Evolutionary conservation across 2,797 vertebrate species (phyloP), one percentile per base, ranked within the genome.

Genomic region (Cuniculus paca): DNA sequence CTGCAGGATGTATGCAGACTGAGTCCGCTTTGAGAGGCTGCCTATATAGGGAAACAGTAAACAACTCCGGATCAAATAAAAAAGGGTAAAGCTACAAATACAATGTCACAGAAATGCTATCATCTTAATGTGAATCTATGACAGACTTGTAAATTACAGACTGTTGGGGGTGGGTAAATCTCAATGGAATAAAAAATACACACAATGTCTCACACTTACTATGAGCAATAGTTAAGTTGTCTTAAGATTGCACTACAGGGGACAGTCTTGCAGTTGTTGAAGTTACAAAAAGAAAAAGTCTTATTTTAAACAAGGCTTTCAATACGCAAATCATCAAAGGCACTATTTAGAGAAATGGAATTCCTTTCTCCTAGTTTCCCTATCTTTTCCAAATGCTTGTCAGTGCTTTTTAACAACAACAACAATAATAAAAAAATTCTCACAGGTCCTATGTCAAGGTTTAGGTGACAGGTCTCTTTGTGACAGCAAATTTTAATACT

Each of bases 401-500:
- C 88, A 96, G 78, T 90, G 56, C 24, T 97, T 97, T 85, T 87
- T 93, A 93, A 42, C 48, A 84, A 74, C 60, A 91, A 75, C 39
- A 74, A 42, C 36, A 86, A 74, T 48, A 91, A 72, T 5, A 28
- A 94, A 58, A 68, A 75, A 94, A 96, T 95, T 98, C 91, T 61
- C 94, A 60, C 1, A 97, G 63, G 82, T 93, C 74, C 77, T 92
- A 75, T 91, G 54, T 96, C 84, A 95, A 88, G 50, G 93, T 93
- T 86, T 93, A 97, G 94, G 91, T 56, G 95, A 95, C 86, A 60
- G 24, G 6, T 92, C 97, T 92, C 75, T 96, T 96, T 82, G 42
- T 97, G 91, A 88, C 77, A 97, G 78, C 22, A 97, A 89, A 95
- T 97, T 98, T 98, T 97, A 68, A 34, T 96, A 74, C 42, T 95